phyloP scores from a whole-genome alignment of 1,140 invertebrate species.

The Nixonia krombeini region DNA sequence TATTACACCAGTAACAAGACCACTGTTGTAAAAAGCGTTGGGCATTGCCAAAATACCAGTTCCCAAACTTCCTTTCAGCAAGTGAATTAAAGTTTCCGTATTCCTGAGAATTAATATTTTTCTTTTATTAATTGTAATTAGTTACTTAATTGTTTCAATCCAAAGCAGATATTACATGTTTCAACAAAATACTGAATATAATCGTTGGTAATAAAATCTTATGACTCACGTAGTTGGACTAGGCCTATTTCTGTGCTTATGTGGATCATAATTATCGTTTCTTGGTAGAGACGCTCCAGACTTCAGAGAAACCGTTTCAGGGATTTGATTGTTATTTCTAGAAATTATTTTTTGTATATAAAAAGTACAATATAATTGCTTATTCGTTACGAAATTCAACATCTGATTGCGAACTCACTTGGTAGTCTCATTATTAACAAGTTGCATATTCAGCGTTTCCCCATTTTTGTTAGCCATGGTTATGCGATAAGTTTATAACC shows the following conservation, averaged over 20 bases:
- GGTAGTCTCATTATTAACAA: constrained; percentile 42
- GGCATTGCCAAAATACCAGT: constrained; percentile 94
- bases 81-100: constrained; percentile 83
- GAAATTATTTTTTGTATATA: constrained; percentile 1
- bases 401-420: constrained; percentile 53
- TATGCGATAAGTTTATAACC: neutral
- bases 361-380: no score
- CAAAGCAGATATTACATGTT: no score
- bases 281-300: no score
- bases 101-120: constrained; percentile 73
- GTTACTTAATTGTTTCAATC: neutral
- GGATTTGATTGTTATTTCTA: constrained; percentile 15
- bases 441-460: constrained; percentile 57
- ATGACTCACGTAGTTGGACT: constrained; percentile 79
- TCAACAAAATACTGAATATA: no score
- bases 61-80: constrained; percentile 89
- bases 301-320: constrained; percentile 4
- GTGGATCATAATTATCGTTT: constrained; percentile 74
- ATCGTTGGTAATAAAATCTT: no score
- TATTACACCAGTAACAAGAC: constrained; percentile 78
- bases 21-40: constrained; percentile 84
- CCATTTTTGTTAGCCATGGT: constrained; percentile 56
- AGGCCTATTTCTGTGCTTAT: constrained; percentile 76
- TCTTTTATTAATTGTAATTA: neutral
- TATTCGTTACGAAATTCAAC: no score